These are phyloP conservation scores for Sitophilus oryzae DNA, from an alignment of 1,140 invertebrate species.

Conservation along the genomic window DNA sequence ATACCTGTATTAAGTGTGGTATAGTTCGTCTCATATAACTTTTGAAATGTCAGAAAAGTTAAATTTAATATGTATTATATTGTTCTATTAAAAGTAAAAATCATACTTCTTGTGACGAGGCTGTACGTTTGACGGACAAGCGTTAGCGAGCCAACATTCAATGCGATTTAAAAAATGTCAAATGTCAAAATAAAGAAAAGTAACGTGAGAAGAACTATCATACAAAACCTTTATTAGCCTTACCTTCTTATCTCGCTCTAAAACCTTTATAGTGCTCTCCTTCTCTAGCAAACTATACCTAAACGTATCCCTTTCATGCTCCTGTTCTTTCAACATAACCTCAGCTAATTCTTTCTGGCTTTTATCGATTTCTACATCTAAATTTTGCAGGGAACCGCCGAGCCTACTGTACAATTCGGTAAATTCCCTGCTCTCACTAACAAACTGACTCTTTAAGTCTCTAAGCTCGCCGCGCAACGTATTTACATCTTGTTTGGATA, in stretches of 20 bases:
- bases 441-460: constrained; percentile 50
- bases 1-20: too few relatives aligned
- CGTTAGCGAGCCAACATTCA: too few relatives aligned
- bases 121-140: too few relatives aligned
- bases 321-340: constrained; percentile 57
- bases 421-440: constrained; percentile 49
- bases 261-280: constrained; percentile 3
- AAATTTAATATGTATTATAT: too few relatives aligned
- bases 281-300: constrained; percentile 14
- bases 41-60: too few relatives aligned
- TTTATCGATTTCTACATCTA: constrained; percentile 48
- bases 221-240: too few relatives aligned
- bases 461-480: constrained; percentile 56
- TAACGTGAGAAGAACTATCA: too few relatives aligned
- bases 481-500: constrained; percentile 51
- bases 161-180: too few relatives aligned
- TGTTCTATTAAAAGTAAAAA: too few relatives aligned
- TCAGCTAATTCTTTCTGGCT: constrained; percentile 54
- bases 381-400: constrained; percentile 49
- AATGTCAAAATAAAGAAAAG: neutral
- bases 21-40: too few relatives aligned
- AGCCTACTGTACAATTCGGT: constrained; percentile 51
- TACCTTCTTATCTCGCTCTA: constrained; percentile 19
- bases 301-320: constrained; percentile 44
- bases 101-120: too few relatives aligned